Evolutionary conservation across 2,888 invertebrate genomes (phyloP).

Genomic region (Drosophila nr. medialis): DNA sequence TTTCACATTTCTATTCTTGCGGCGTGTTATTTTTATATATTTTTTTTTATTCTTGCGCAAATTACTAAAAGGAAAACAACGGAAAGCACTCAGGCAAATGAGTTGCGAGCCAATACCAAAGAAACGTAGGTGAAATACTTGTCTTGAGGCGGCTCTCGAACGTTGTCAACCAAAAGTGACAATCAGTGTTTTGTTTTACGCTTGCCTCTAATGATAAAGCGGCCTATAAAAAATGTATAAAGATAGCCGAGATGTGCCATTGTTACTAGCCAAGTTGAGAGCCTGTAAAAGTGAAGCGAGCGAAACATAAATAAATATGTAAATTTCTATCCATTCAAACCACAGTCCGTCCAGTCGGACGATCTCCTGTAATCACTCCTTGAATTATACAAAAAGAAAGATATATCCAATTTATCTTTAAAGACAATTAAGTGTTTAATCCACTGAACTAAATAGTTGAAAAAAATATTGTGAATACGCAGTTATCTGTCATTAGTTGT

Average conservation of each 20-base stretch:
- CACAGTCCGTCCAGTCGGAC: background rate
- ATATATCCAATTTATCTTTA: background rate
- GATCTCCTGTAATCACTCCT: background rate
- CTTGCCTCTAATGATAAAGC: constrained; percentile 40
- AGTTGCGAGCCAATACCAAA: constrained; percentile 45
- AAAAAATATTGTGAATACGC: background rate
- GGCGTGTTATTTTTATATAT: background rate
- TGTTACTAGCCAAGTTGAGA: background rate
- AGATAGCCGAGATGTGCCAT: constrained; percentile 6
- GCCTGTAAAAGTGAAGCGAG: background rate
- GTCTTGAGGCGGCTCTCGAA: constrained; percentile 19
- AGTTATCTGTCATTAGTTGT: background rate
- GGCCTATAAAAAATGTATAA: constrained; percentile 30
- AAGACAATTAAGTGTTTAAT: background rate
- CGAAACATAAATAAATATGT: background rate
- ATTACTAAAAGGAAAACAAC: constrained; percentile 60
- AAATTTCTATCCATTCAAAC: background rate
- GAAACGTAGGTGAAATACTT: constrained; percentile 7
- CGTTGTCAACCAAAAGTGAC: constrained; percentile 39
- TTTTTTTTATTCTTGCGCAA: constrained; percentile 32
- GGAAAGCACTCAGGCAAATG: constrained; percentile 76
- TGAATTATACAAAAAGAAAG: background rate
- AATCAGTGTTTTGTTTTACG: constrained; percentile 39
- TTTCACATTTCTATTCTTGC: constrained; percentile 17
- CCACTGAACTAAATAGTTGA: background rate